Conservation (phyloP, 1,140 invertebrate species). For the Drosophila navojoa region DNA sequence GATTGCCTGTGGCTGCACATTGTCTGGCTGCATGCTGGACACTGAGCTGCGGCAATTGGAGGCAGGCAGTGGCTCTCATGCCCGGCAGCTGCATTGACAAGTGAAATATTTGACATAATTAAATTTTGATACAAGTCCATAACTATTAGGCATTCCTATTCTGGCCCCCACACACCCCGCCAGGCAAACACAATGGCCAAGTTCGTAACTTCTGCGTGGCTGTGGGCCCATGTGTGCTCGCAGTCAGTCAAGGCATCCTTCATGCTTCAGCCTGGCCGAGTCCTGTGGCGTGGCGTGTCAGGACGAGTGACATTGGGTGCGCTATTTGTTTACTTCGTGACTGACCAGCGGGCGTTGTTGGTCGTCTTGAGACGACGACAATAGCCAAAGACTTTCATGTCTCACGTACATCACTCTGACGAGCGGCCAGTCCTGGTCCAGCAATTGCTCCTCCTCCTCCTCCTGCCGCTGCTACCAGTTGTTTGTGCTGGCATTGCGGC, state of each 20-base stretch:
- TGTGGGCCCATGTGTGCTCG: neutral
- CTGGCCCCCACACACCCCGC: slow-evolving; percentile 4
- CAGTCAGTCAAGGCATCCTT: neutral
- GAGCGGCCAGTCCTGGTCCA: slow-evolving; percentile 3
- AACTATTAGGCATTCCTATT: slow-evolving; percentile 53
- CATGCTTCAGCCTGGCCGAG: neutral
- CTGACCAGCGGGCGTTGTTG: slow-evolving; percentile 11
- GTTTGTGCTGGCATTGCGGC: slow-evolving; percentile 17
- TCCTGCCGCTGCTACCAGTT: slow-evolving; percentile 8
- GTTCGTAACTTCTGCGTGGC: neutral
- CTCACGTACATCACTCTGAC: slow-evolving; percentile 47
- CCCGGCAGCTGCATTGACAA: slow-evolving; percentile 64
- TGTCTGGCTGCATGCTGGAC: slow-evolving; percentile 16
- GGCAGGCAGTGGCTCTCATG: too few species aligned
- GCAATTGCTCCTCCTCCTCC: neutral
- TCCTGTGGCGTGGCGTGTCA: slow-evolving; percentile 14
- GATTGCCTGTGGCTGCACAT: slow-evolving; percentile 15
- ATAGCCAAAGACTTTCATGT: slow-evolving; percentile 12
- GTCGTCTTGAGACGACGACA: slow-evolving; percentile 29
- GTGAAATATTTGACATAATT: slow-evolving; percentile 81
- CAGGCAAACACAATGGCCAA: slow-evolving; percentile 3
- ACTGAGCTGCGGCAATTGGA: neutral
- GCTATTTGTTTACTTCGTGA: slow-evolving; percentile 47
- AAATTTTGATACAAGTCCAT: slow-evolving; percentile 80
- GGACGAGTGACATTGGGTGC: slow-evolving; percentile 39